Evolutionary conservation across 2,113 vertebrate species (phyloP), one percentile per base, ranked within the genome.

Genomic region (Phycodurus eques): DNA sequence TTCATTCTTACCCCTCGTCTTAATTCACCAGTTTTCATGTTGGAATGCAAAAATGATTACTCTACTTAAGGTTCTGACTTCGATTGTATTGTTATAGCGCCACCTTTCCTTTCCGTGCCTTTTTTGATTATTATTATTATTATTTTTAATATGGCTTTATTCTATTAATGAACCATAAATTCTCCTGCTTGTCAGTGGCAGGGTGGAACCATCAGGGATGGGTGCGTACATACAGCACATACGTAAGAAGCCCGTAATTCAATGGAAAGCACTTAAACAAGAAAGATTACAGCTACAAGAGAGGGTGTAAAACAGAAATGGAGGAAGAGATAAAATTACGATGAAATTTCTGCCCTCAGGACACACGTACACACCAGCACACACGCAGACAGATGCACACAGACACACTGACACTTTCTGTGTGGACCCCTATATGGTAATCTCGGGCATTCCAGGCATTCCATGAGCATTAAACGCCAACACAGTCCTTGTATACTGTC

Each of bases 391-490:
- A 47, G 2, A 13, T 8, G 12, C 44, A 13, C 44, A 51, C 11
- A 33, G 31, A 20, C 20, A 43, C 33, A 53, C 51, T 63, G 49
- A 33, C n/a, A 46, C 59, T 77, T 68, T 78, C 59, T 62, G 33
- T 15, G 2, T 71, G 17, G 10, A 64, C 70, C 82, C 86, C 75
- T 60, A 82, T 75, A 66, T 75, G 82, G 80, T 75, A 83, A 85
- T 72, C 67, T 80, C 78, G 72, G 80, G 82, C 80, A 76, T 27
- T 83, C 74, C 76, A 64, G 57, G 70, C 79, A 81, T 83, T 82
- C 85, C 76, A 74, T 67, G 43, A 83, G 57, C 77, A 85, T 85
- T 80, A 85, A 87, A 88, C 27, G 74, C 74, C 72, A 80, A 75
- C 73, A 74, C 68, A 79, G 68, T 78, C 71, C 75, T 66, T 84